Evolutionary conservation across 2,888 invertebrate genomes (phyloP), one percentile per base, ranked within the genome.

Genomic region (Himalopsyche japonica): DNA sequence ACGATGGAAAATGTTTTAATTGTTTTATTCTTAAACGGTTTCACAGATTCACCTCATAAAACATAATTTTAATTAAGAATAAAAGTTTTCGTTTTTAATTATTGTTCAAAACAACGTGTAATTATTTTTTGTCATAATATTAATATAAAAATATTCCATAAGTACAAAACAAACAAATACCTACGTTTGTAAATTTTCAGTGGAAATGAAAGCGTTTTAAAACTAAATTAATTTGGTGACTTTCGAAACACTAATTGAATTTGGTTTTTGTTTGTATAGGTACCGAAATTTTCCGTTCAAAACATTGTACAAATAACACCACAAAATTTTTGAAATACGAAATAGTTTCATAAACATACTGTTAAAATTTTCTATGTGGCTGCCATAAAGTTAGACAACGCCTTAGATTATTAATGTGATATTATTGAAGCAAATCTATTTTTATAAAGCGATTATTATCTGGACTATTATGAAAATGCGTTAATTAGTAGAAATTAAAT

Each of bases 1-100:
- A 81, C 48, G 84, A 84, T 81, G 84, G 84, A 78, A 81, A 84
- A 84, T 84, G 84, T 84, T 84, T 84, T 84, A 84, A 84, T 84
- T 84, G 84, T 84, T 79, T 84, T 81, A 76, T 79, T 79, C 57
- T 57, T 57, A 57, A 57, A 57, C 57, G 57, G 57, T 57, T 57
- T 57, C 57, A 57, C 57, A 57, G 57, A 57, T 57, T 57, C 57
- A 57, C 57, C 57, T 57, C 20, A 57, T 57, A 57, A 57, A 57
- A 24, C 57, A 57, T 57, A 57, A 57, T 57, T 57, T 57, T 57
- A 57, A 57, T 57, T 57, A 57, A 57, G 57, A 57, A 20, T 57
- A 57, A 57, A 57, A 57, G 57, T 57, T 57, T 57, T 57, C 57
- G 24, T 57, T 57, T 57, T 57, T 57, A 57, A 57, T 57, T 24